Evolutionary conservation across 1,140 invertebrate species (phyloP).

Genomic region (Cephus cinctus): DNA sequence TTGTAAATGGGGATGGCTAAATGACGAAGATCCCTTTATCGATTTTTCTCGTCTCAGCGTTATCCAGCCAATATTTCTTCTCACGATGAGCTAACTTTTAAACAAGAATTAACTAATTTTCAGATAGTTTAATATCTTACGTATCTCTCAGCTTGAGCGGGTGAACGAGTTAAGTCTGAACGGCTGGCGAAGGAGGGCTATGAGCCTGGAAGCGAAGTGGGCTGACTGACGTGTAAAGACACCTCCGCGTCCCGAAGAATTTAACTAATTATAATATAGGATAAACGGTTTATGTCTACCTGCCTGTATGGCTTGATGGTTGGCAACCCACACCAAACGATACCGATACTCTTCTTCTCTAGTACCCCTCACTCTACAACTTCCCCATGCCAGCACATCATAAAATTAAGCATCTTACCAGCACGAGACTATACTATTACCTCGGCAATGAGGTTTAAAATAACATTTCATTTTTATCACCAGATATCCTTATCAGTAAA

Average conservation of each 20-base stretch:
- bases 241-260: slow-evolving; percentile 56
- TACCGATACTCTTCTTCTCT: slow-evolving; percentile 41
- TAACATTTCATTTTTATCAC: too few species aligned
- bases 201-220: slow-evolving; percentile 53
- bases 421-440: too few species aligned
- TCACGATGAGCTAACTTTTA: slow-evolving; percentile 44
- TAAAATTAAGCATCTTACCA: slow-evolving; percentile 44
- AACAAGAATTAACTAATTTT: slow-evolving; percentile 55
- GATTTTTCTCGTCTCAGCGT: slow-evolving; percentile 18
- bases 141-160: slow-evolving; percentile 32
- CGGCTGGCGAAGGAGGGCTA: slow-evolving; percentile 39
- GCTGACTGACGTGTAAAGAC: slow-evolving; percentile 57
- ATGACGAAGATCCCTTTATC: slow-evolving; percentile 15
- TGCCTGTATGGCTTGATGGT: too few species aligned
- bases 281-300: slow-evolving; percentile 55
- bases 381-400: slow-evolving; percentile 34
- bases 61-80: slow-evolving; percentile 29
- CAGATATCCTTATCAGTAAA: too few species aligned
- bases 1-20: too few species aligned
- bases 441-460: too few species aligned
- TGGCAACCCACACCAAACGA: slow-evolving; percentile 49
- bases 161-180: slow-evolving; percentile 52
- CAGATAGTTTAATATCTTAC: slow-evolving; percentile 53
- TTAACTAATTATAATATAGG: slow-evolving; percentile 59
- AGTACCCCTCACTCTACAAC: neutral